Base-by-base conservation (phyloP, 2,797 vertebrate genomes). In the Enteromius radiatus region DNA sequence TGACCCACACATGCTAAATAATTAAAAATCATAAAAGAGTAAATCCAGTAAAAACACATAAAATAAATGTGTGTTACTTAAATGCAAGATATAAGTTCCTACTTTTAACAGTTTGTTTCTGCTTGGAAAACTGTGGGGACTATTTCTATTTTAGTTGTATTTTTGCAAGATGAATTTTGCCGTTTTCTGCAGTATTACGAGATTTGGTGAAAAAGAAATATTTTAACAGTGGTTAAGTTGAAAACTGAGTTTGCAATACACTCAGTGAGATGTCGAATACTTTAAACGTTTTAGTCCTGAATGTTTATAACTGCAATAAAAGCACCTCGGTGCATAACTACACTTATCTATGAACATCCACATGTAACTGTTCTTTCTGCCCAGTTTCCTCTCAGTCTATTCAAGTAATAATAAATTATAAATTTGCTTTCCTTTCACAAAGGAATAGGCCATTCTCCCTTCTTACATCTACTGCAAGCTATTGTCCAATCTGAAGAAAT, bases 261-360 rank as follows among this genome's bases (percentile, higher is more conserved):
- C 38, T 45, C 4, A 6, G 14, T 64, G 33, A 33, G 23, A 26
- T n/a, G 59, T 17, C 9, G 5, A 64, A 41, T 15, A 31, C 56
- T 64, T 74, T 41, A 17, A 70, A 74, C 28, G 26, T 26, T 63
- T 63, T 31, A 17, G 31, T 54, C 10, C 61, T 54, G 19, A 21
- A 47, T 63, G 41, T 43, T 65, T 75, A 15, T 74, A 14, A 26
- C 28, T 64, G 6, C 28, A 67, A 67, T 31, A 9, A 67, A 68
- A 82, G 63, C 43, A 52, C 12, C 31, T 54, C 19, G 1, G 28
- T 49, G 41, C 21, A 70, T 45, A 73, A 56, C 19, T 45, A 81
- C 54, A 75, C 45, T 75, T 82, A 82, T 67, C 45, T 82, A 67
- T 43, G n/a, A 76, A 82, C 28, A 47, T 52, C 17, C 70, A 49